Evolutionary conservation across 1,140 invertebrate genomes (phyloP), one percentile per base, ranked within the genome.

Genomic region (Ladona fulva): DNA sequence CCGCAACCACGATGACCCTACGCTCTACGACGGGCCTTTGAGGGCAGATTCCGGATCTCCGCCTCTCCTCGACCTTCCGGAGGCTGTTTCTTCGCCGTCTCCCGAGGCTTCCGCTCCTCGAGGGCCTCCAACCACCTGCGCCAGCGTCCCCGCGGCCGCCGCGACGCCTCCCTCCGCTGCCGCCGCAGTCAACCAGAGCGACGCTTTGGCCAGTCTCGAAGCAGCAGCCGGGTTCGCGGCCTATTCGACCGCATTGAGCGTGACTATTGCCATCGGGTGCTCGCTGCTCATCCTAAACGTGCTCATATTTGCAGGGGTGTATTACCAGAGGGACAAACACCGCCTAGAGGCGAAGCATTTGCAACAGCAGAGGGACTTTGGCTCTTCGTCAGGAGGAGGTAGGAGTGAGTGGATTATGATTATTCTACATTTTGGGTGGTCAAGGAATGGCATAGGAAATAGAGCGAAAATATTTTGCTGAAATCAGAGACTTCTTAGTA

Each of bases 261-360:
- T 96, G 7, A 96, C 94, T 3, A 94, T 97, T 79, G 94, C 94
- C 0, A 94, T 97, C 37, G 95, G 95, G 0, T 95, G 94, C 82
- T 93, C 92, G 0, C 85, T 97, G 22, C 87, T 96, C 16, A 92
- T 96, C 75, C 85, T 96, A 11, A 96, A 96, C 83, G 91, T 96
- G 11, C 87, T 96, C 6, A 94, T 96, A 80, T 95, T 95, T 81
- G 93, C 93, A 66, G 93, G 89, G 0, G 92, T 96, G 1, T 95
- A 94, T 84, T 95, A 95, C 85, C 94, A 95, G 82, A 85, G 93
- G 59, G 93, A 95, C 83, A 94, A 94, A 83, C 92, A 92, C 11
- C 85, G 91, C 78, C 87, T 93, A 78, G 92, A 94, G 85, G 92
- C 93, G n/a, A 93, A 94, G 85, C 90, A 88, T 37, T 84, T 92